phyloP scores from a whole-genome alignment of 2,113 vertebrate species.

The Pycnonotus jocosus region DNA sequence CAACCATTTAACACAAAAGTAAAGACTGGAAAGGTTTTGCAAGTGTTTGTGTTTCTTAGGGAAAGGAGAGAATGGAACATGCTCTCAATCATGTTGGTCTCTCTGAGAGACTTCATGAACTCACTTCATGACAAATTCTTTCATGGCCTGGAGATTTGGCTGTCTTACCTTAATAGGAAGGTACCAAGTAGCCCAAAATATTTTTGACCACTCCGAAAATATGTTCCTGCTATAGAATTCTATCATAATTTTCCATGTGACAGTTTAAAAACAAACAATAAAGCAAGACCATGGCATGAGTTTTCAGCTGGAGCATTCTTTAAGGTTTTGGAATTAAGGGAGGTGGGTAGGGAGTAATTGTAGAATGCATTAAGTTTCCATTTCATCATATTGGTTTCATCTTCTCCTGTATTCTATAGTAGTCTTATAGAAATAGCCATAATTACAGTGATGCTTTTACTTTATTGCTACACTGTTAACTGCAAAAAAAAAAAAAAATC shows the following conservation, averaged over 20 bases:
- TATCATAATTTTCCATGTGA: neutral
- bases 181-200: neutral
- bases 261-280: slow-evolving; percentile 11
- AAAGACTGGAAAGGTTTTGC: neutral
- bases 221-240: slow-evolving; percentile 9
- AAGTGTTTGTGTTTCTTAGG: neutral
- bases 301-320: neutral
- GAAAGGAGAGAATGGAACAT: neutral
- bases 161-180: slow-evolving; percentile 27
- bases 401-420: neutral
- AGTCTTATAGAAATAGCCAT: neutral
- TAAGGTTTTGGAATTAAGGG: neutral
- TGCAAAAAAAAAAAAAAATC: neutral
- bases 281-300: neutral
- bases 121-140: neutral
- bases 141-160: neutral
- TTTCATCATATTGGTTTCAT: neutral
- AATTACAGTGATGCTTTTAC: neutral
- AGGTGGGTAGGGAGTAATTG: neutral
- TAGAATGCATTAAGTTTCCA: neutral
- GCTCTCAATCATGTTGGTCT: neutral
- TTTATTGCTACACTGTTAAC: neutral
- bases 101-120: neutral
- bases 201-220: slow-evolving; percentile 24
- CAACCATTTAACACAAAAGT: neutral